phyloP scores from a whole-genome alignment of 2,797 vertebrate species.

The Ataeniobius toweri region DNA sequence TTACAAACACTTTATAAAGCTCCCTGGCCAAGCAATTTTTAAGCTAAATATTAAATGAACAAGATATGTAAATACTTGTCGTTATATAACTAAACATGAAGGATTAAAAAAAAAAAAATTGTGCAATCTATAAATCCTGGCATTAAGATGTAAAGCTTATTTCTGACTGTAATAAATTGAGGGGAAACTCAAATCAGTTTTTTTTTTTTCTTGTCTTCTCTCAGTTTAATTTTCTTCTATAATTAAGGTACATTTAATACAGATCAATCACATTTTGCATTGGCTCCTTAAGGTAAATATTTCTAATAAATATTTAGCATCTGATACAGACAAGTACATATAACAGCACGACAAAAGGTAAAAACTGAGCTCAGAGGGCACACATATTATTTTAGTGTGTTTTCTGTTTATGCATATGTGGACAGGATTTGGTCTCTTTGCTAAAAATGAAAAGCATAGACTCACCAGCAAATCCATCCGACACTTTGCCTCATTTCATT shows the following conservation, averaged over 20 bases:
- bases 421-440: conserved; percentile 27
- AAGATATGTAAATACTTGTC: background rate
- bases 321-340: background rate
- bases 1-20: background rate
- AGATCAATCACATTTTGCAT: background rate
- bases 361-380: conserved; percentile 19
- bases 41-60: background rate
- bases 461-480: conserved; percentile 20
- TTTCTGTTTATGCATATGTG: conserved; percentile 23
- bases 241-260: background rate
- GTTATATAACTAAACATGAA: background rate
- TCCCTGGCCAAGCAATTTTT: background rate
- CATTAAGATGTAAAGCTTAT: too few relatives aligned
- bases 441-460: conserved; percentile 16
- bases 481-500: conserved; percentile 50
- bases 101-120: background rate
- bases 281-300: background rate
- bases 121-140: background rate
- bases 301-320: background rate
- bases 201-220: too few relatives aligned
- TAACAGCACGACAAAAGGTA: background rate
- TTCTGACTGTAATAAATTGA: background rate
- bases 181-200: background rate
- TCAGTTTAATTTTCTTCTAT: too few relatives aligned
- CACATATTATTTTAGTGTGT: conserved; percentile 10